Percentiles rank a stretch among this genome's conserved stretches.
Conservation (phyloP, 2,113 vertebrate species). For the Dunckerocampus dactyliophorus region DNA sequence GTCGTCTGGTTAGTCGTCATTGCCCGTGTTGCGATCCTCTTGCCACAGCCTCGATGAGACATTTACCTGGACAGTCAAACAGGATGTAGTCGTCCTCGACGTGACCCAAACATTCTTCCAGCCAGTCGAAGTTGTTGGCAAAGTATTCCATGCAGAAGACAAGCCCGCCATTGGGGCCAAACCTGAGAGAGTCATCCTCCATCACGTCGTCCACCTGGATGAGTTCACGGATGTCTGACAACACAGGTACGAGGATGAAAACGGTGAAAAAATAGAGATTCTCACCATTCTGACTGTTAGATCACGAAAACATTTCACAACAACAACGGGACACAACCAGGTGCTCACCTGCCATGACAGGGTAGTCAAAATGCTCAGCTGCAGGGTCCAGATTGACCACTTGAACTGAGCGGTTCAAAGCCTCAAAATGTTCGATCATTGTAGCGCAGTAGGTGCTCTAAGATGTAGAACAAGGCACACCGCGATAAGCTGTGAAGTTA, state of each 20-base stretch:
- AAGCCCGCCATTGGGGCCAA: constrained; percentile 92
- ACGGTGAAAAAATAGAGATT: background rate
- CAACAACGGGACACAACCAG: too few relatives aligned
- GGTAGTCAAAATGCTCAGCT: constrained; percentile 86
- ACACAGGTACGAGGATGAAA: constrained; percentile 1
- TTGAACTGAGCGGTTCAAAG: constrained; percentile 84
- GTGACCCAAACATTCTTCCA: constrained; percentile 87
- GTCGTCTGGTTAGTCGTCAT: too few relatives aligned
- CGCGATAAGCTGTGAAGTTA: background rate
- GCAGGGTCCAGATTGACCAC: constrained; percentile 95
- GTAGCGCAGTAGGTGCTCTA: constrained; percentile 97
- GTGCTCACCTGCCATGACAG: constrained; percentile 86
- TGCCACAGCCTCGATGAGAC: background rate
- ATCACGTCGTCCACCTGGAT: constrained; percentile 97
- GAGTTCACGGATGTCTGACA: constrained; percentile 88
- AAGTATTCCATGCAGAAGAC: constrained; percentile 99
- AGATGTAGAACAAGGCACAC: background rate
- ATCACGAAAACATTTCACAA: background rate
- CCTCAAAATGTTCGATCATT: constrained; percentile 84
- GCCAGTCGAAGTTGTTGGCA: constrained; percentile 91
- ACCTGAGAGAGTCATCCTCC: constrained; percentile 86
- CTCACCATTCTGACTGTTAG: background rate
- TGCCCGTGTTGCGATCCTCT: too few relatives aligned
- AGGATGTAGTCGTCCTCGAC: constrained; percentile 94
- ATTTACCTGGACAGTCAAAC: constrained; percentile 93